Evolutionary conservation across 2,113 vertebrate species (phyloP).

Genomic region (Tamias sibiricus): DNA sequence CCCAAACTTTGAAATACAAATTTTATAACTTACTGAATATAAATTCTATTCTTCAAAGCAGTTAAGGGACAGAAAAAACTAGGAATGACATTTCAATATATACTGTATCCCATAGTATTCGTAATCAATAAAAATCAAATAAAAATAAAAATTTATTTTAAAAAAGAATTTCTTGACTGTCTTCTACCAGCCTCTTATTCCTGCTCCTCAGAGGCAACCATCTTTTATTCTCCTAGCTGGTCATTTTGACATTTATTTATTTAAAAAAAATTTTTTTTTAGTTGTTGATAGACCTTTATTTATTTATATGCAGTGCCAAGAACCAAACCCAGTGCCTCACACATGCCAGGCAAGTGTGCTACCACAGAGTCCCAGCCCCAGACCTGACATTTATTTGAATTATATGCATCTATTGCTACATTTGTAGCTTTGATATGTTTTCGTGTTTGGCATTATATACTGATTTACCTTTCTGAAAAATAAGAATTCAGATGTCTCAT

Average conservation of each 20-base stretch:
- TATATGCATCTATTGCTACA: background rate
- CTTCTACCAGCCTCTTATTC: background rate
- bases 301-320: too few species aligned
- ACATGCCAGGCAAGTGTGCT: too few species aligned
- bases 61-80: background rate
- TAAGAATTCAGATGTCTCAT: background rate
- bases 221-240: background rate
- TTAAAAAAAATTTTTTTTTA: too few species aligned
- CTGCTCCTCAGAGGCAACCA: background rate
- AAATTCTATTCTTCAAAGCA: background rate
- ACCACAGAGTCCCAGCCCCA: too few species aligned
- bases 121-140: too few species aligned
- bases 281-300: too few species aligned
- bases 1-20: constrained; percentile 26
- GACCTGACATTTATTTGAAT: background rate
- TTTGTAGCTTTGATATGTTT: too few species aligned
- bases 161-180: too few species aligned
- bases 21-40: background rate
- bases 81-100: background rate
- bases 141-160: too few species aligned
- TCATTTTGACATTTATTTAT: background rate
- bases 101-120: too few species aligned
- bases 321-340: too few species aligned
- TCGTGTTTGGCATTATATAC: background rate
- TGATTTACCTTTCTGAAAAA: background rate